Percentiles rank a stretch among this genome's conserved stretches.
Evolutionary conservation across 2,888 invertebrate species (phyloP).

Genomic region (Physocephala rufipes): DNA sequence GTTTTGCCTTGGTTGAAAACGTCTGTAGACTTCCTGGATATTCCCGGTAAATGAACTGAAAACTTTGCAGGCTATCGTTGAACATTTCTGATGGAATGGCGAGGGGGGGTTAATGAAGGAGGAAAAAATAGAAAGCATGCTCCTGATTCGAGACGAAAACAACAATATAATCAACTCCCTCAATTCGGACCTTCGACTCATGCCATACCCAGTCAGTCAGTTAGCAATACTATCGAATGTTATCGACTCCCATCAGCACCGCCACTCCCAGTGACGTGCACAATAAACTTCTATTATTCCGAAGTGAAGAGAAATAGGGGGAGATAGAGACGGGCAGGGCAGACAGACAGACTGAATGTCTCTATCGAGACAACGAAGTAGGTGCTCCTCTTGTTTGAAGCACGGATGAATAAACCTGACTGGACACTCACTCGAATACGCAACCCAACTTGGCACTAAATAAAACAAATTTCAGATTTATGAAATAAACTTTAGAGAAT

Average conservation of each 20-base stretch:
- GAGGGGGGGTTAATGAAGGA: conserved; percentile 6
- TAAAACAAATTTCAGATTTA: conserved; percentile 9
- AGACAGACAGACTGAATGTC: conserved; percentile 11
- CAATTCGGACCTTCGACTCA: not conserved
- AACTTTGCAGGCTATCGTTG: not conserved
- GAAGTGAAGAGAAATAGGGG: too few species aligned
- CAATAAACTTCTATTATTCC: conserved; percentile 25
- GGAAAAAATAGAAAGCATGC: not conserved
- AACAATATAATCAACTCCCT: not conserved
- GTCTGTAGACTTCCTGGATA: not conserved
- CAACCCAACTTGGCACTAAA: not conserved
- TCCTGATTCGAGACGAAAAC: not conserved
- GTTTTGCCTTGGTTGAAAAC: too few species aligned
- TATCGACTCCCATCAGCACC: too few species aligned
- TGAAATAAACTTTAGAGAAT: not conserved
- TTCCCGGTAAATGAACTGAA: not conserved
- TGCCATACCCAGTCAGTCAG: not conserved
- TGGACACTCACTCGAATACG: not conserved
- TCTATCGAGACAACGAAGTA: not conserved
- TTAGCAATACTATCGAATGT: conserved; percentile 22
- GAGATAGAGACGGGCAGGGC: too few species aligned
- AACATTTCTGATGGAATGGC: not conserved
- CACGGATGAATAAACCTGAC: not conserved
- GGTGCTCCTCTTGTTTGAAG: not conserved
- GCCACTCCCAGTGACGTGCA: conserved; percentile 34